Base-by-base conservation (phyloP, 2,888 invertebrate genomes). In the Meliscaeva auricollis region DNA sequence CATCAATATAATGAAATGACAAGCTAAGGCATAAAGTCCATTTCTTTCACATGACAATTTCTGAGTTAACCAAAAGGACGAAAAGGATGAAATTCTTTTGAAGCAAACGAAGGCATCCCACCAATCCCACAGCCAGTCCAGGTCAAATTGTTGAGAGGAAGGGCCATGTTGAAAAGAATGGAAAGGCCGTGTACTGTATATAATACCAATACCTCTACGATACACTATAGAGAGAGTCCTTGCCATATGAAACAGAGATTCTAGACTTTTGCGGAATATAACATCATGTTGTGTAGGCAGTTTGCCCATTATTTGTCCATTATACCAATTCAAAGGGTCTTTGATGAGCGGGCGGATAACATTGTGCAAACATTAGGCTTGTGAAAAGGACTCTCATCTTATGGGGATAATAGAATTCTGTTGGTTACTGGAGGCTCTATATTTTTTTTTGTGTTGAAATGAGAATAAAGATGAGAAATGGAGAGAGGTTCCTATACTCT, bases 261-360 rank as follows among this genome's bases (percentile, higher is more conserved):
- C 44, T 9, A 52, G 75, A 75, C 81, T 85, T 50, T 66, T 85
- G 76, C 72, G 68, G 72, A 76, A 80, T 54, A 75, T 52, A 30
- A 15, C 7, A 6, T 75, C 56, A 76, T 85, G 81, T 85, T 77
- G 85, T 77, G 85, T 81, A 85, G 85, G 85, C 85, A 81, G 85
- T 85, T 85, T 85, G 85, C 56, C 85, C 81, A 85, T 85, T 85
- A 85, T 85, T 85, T 85, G 85, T 81, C 85, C 81, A 81, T 85
- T 85, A 85, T 85, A 77, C 50, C 77, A 85, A 73, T 85, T 85
- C 68, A 85, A 85, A 85, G 76, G 85, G 60, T 74, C 85, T 81
- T 76, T 81, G 76, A 69, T 81, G 76, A 73, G 80, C 68, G 72
- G 52, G 11, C 56, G 85, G 72, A 81, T 81, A 81, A 69, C 76